These are phyloP conservation scores for Pan troglodytes DNA, from an alignment of 2,113 vertebrate genomes.

Conservation along the genomic window NHGRI_mPanTro3-v2.1_pri NC_072402.2:58388501-58389000, in stretches of 20 bases:
- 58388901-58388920: neutral
- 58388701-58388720: neutral
- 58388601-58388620: neutral
- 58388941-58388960: neutral
- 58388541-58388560: neutral
- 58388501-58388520: neutral
- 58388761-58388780: neutral
- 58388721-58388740: neutral
- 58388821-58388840: slow-evolving; percentile 12
- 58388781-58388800: neutral
- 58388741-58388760: neutral
- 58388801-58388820: neutral
- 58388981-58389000: neutral
- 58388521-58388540: neutral
- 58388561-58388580: neutral
- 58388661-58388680: neutral
- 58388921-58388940: neutral
- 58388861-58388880: neutral
- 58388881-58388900: neutral
- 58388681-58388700: neutral
- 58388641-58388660: neutral
- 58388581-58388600: neutral
- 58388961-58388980: neutral
- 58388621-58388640: neutral
- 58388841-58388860: neutral